phyloP scores from a whole-genome alignment of 2,797 vertebrate genomes.

The Hypotaenidia okinawae region DNA sequence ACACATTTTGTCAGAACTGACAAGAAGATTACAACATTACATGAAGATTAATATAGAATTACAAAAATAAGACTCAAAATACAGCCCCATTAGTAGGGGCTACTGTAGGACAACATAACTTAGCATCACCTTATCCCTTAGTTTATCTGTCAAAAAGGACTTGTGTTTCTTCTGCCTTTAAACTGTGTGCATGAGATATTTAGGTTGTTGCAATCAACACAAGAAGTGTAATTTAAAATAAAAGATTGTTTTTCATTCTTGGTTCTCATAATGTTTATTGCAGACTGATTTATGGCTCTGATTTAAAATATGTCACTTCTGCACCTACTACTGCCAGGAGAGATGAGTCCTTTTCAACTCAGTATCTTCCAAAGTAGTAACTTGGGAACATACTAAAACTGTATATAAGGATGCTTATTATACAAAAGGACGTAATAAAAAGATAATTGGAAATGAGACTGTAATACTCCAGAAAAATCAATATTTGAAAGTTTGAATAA shows the following conservation, averaged over 20 bases:
- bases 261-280: background rate
- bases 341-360: background rate
- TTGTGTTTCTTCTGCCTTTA: background rate
- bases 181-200: background rate
- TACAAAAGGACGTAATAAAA: background rate
- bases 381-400: background rate
- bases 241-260: background rate
- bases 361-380: background rate
- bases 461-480: background rate
- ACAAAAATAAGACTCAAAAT: background rate
- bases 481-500: background rate
- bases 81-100: accelerated
- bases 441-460: background rate
- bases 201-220: background rate
- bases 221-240: background rate
- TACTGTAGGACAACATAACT: background rate
- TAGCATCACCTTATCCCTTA: background rate
- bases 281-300: background rate
- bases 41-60: background rate
- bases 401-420: background rate
- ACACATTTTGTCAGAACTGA: background rate
- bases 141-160: background rate
- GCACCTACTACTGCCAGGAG: background rate
- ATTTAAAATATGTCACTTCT: background rate
- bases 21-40: background rate